Evolutionary conservation across 2,113 vertebrate species (phyloP).

Genomic region (Erinaceus europaeus): DNA sequence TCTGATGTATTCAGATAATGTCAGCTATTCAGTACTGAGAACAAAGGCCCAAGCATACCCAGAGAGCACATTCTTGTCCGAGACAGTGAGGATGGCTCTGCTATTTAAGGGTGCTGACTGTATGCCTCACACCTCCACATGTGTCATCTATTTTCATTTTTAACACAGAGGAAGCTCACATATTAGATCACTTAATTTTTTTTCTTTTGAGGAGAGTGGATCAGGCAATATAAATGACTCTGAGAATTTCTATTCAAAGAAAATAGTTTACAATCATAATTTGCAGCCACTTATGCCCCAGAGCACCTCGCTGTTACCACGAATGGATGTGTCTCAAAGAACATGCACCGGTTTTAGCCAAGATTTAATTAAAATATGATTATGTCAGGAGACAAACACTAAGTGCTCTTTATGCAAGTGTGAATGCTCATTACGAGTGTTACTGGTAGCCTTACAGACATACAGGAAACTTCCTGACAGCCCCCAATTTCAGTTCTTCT

Average conservation of each 20-base stretch:
- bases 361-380: background rate
- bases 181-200: conserved; percentile 3
- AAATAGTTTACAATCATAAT: background rate
- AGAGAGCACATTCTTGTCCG: conserved; percentile 45
- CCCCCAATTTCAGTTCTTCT: background rate
- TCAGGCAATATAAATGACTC: background rate
- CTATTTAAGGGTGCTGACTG: conserved; percentile 46
- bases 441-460: background rate
- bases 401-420: background rate
- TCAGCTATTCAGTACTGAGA: conserved; percentile 40
- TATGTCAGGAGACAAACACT: background rate
- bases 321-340: background rate
- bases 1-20: conserved; percentile 53
- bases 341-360: background rate
- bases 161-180: background rate
- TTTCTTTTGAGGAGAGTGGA: conserved; percentile 19
- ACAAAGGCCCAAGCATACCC: conserved; percentile 41
- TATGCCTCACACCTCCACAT: background rate
- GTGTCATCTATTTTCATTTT: background rate
- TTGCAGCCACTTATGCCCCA: background rate
- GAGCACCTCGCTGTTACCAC: background rate
- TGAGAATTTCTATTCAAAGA: background rate
- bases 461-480: background rate
- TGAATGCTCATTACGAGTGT: background rate
- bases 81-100: conserved; percentile 6